Evolutionary conservation across 2,113 vertebrate species (phyloP), one percentile per base, ranked within the genome.

Genomic region (Mormyrus iriodes): DNA sequence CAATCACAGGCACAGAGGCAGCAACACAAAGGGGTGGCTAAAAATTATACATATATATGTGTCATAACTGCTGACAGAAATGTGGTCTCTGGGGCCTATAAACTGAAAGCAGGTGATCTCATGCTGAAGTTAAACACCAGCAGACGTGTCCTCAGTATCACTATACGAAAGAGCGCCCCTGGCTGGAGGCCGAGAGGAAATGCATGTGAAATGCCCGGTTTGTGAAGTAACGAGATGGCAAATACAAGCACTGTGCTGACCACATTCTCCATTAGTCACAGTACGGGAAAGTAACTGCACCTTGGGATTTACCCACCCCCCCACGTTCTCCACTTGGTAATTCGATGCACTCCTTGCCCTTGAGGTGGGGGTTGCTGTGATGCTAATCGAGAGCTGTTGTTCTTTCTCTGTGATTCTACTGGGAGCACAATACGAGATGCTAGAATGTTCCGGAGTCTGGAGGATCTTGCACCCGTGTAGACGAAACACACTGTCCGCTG

Each of bases 191-290:
- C 19, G 3, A 12, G 21, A 76, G 19, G 17, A 84, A 31, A 35
- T 46, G 21, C 76, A 53, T 10, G 39, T 46, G 76, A 58, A 58
- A 61, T n/a, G 39, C n/a, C 24, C 49, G 61, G 65, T 5, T 84
- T n/a, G 35, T 48, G 52, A 83, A 82, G 88, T 84, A 53, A 58
- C 2, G 53, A 27, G 1, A 52, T 35, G 88, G 65, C 15, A 12
- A 35, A 39, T n/a, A 17, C 42, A 6, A 17, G 17, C 39, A 2
- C 88, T 58, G 76, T 69, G 8, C 69, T 87, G 46, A 52, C 85
- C 27, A 84, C 88, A 93, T 91, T 90, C 89, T 88, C 89, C 90
- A 92, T 91, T 91, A 89, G 91, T 93, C 58, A 91, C 42, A 86
- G 49, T 31, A 90, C 58, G 88, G 90, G 88, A 88, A 89, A 90